Conservation (phyloP, 1,140 invertebrate species). For the Scaptomyza pallida region DNA sequence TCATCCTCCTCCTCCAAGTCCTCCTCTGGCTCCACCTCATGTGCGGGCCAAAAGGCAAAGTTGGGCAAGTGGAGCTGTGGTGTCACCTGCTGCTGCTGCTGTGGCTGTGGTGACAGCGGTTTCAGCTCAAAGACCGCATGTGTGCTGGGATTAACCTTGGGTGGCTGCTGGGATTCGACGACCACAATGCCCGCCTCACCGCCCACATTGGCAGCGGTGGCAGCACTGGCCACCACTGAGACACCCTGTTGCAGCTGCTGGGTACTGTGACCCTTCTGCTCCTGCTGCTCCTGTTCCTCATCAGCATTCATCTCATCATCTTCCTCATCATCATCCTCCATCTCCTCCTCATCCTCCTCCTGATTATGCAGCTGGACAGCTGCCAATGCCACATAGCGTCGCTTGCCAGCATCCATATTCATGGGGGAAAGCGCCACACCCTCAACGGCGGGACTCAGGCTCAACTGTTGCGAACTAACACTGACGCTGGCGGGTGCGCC, state of each 20-base stretch:
- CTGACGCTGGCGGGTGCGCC: constrained; percentile 14
- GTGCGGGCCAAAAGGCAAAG: constrained; percentile 1
- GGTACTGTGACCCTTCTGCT: constrained; percentile 1
- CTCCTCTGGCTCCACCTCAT: constrained; percentile 29
- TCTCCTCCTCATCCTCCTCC: constrained; percentile 7
- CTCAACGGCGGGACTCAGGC: constrained; percentile 35
- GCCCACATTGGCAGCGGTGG: constrained; percentile 61
- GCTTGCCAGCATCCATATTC: constrained; percentile 24
- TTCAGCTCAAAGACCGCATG: constrained; percentile 78
- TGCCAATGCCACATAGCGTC: constrained; percentile 56
- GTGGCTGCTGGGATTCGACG: constrained; percentile 67
- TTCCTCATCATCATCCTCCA: constrained; percentile 20
- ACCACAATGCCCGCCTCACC: constrained; percentile 71
- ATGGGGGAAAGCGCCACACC: not conserved
- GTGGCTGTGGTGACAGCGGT: constrained; percentile 44
- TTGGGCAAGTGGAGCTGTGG: too few relatives aligned
- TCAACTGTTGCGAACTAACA: constrained; percentile 56
- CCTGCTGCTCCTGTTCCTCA: not conserved
- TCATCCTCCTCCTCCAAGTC: constrained; percentile 35
- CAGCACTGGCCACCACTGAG: constrained; percentile 63
- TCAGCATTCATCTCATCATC: constrained; percentile 24
- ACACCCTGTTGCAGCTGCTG: constrained; percentile 49
- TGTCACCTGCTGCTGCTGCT: constrained; percentile 4
- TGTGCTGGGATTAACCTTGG: constrained; percentile 76
- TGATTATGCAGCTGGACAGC: constrained; percentile 47